Conservation (phyloP, 2,888 invertebrate genomes). For the Strigamia transsilvanica region DNA sequence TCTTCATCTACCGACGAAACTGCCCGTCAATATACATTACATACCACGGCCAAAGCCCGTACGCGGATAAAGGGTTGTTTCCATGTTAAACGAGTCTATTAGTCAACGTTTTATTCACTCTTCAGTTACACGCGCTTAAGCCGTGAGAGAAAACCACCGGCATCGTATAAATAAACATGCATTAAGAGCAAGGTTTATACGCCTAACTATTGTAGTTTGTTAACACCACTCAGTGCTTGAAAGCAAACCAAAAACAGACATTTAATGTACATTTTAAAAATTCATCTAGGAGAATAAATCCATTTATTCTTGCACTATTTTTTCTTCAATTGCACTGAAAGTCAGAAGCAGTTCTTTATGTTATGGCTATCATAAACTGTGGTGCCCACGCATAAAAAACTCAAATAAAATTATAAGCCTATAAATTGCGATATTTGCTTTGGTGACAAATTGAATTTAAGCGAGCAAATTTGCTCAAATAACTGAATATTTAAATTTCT, state of each 20-base stretch:
- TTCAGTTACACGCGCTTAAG: not conserved
- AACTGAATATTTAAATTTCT: no score
- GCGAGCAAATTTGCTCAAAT: no score
- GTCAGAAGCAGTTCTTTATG: no score
- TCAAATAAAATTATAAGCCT: no score
- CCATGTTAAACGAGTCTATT: constrained; percentile 27
- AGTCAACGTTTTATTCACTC: constrained; percentile 45
- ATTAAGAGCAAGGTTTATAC: constrained; percentile 1
- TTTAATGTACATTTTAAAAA: not conserved
- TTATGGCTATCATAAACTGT: no score
- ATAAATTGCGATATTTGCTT: no score
- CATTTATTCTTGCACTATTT: no score
- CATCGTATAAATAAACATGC: constrained; percentile 35
- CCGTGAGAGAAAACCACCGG: constrained; percentile 6
- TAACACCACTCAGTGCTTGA: not conserved
- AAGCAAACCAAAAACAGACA: not conserved
- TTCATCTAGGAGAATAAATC: not conserved
- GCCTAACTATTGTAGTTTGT: constrained; percentile 1
- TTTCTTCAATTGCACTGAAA: no score
- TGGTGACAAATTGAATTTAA: no score
- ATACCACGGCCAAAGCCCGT: not conserved
- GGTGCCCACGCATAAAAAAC: no score
- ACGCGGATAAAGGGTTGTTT: constrained; percentile 3
- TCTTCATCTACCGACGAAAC: constrained; percentile 6
- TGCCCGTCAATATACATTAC: not conserved